A percentile compares a stretch with the other conserved stretches of the same genome.
These are phyloP conservation scores for Cepaea hortensis DNA, from an alignment of 2,888 invertebrate species.

Conservation along the genomic window DNA sequence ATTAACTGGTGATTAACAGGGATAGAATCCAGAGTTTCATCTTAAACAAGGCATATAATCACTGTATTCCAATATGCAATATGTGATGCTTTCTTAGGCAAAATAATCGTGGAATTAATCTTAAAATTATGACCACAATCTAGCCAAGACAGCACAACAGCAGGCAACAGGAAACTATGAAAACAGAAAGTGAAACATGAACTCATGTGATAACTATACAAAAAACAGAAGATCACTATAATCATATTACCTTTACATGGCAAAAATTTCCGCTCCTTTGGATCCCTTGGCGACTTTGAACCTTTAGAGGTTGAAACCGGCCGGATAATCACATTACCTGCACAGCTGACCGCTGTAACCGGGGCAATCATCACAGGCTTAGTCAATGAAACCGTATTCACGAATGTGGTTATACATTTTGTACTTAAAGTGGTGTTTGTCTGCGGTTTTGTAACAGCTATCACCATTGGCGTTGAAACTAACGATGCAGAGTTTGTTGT, in stretches of 20 bases:
- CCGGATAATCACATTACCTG: conserved; percentile 11
- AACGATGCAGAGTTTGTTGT: conserved; percentile 29
- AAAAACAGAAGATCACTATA: neutral
- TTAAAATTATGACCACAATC: too few species aligned
- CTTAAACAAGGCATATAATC: too few species aligned
- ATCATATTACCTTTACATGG: conserved; percentile 66
- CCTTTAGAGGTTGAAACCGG: conserved; percentile 32
- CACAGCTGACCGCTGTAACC: conserved; percentile 40
- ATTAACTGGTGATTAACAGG: too few species aligned
- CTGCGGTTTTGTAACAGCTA: conserved; percentile 49
- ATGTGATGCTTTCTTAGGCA: too few species aligned
- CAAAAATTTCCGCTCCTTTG: conserved; percentile 59
- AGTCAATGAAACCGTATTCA: conserved; percentile 27
- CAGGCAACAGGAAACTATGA: too few species aligned
- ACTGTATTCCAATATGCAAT: too few species aligned
- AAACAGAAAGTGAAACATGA: neutral
- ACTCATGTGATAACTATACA: neutral
- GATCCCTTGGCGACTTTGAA: conserved; percentile 48
- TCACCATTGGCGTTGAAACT: conserved; percentile 41
- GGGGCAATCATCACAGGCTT: conserved; percentile 47
- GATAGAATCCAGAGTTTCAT: too few species aligned
- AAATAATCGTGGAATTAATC: too few species aligned
- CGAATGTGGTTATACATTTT: conserved; percentile 41
- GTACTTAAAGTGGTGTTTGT: conserved; percentile 43
- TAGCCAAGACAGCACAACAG: too few species aligned